A percentile compares a stretch with the other conserved stretches of the same genome.
Evolutionary conservation across 92 coral and sea anemone species (phyloP).

Genomic region (Scolanthus callimorphus): DNA sequence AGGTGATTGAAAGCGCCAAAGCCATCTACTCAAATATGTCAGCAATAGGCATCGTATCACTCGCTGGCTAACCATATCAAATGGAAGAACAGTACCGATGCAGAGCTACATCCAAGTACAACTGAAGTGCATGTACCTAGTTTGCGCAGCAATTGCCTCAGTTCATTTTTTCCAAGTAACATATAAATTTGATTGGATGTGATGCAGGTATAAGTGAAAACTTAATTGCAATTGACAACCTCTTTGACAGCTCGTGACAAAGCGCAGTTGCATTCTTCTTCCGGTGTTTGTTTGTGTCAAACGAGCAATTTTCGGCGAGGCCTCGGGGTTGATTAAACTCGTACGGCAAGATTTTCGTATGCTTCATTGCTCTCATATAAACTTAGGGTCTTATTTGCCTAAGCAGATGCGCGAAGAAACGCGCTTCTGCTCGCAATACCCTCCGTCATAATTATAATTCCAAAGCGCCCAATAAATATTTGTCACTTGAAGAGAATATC

Average conservation of each 20-base stretch:
- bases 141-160: not conserved
- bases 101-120: not conserved
- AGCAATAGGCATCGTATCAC: constrained; percentile 1
- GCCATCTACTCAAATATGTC: constrained; percentile 4
- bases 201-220: constrained; percentile 11
- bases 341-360: not conserved
- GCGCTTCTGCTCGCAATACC: not conserved
- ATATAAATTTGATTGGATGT: not conserved
- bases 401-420: not conserved
- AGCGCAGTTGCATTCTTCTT: constrained; percentile 51
- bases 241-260: constrained; percentile 67
- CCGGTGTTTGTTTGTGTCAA: constrained; percentile 82
- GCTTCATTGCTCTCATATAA: constrained; percentile 1
- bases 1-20: constrained; percentile 18
- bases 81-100: not conserved
- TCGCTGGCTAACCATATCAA: constrained; percentile 7
- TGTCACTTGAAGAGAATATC: constrained; percentile 1
- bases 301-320: constrained; percentile 1
- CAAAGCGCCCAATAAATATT: constrained; percentile 2
- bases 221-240: constrained; percentile 60
- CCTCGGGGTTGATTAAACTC: constrained; percentile 19
- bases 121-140: not conserved
- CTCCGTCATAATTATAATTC: not conserved
- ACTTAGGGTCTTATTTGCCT: constrained; percentile 11
- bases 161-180: not conserved